phyloP scores from a whole-genome alignment of 2,113 vertebrate genomes.

The Oceanites oceanicus region DNA sequence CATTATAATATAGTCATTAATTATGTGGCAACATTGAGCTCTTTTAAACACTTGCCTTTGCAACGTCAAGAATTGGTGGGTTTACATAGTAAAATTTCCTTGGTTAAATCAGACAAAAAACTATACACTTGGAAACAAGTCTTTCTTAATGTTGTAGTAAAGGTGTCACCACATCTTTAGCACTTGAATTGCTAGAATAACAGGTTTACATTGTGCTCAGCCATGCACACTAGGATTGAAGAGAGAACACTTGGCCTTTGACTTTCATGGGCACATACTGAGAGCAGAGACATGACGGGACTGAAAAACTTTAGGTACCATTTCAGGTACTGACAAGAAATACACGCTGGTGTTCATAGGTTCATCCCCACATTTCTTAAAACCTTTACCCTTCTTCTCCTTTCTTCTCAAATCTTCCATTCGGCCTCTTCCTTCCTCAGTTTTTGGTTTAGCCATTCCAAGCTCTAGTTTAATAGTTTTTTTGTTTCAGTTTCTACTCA shows the following conservation, averaged over 20 bases:
- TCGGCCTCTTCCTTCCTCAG: background rate
- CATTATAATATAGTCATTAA: background rate
- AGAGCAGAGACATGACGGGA: background rate
- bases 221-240: background rate
- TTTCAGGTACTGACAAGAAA: background rate
- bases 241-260: background rate
- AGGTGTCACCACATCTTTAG: background rate
- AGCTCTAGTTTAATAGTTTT: rapidly evolving
- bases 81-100: background rate
- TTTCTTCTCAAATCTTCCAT: background rate
- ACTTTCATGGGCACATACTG: background rate
- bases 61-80: background rate
- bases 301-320: background rate
- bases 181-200: background rate
- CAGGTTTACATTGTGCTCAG: background rate
- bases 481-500: background rate
- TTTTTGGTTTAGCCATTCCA: background rate
- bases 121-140: background rate
- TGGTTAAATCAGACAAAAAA: background rate
- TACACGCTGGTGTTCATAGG: background rate
- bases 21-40: background rate
- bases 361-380: background rate
- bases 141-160: background rate
- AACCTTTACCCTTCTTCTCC: background rate
- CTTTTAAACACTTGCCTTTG: background rate